Base-by-base conservation (phyloP, 1,140 invertebrate genomes). In the Penaeus japonicus region DNA sequence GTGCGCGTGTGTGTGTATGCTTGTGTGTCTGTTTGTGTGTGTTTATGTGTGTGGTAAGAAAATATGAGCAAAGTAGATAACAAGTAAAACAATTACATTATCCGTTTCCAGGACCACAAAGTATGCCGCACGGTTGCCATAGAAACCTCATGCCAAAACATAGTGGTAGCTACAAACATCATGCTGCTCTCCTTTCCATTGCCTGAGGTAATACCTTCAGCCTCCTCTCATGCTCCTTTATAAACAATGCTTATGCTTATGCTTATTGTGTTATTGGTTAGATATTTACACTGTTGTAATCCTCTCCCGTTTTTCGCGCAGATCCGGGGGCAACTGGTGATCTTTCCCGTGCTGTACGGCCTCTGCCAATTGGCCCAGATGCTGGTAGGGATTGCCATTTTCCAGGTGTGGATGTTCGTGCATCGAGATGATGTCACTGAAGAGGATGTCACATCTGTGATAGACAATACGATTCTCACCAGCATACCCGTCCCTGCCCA, bases 401-500 rank as follows among this genome's bases (percentile, higher is more conserved):
- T 87, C 53, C 85, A 87, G 62, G 24, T 57, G 24, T 87, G 85
- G 85, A 15, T 82, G 55, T 87, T 55, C 18, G 30, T 82, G 10
- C 79, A 87, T 39, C 85, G 85, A 10, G 17, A 87, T 24, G 79
- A 81, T 39, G 62, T 87, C 17, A 82, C 65, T 15, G 79, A 81
- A 30, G 85, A 87, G 53, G 62, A 55, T 4, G 27, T 82, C 39
- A 82, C 35, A 17, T 87, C 79, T 3, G 85, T 82, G 32, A 22
- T 75, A 20, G 85, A 87, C 62, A 82, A 30, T 24, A 70, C 85
- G n/a, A n/a, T 87, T 53, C 79, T 87, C 47, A 82, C 78, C 35
- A 87, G 85, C 59, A 32, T 87, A 27, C 85, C 85, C 22, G 85
- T 87, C 17, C 85, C 85, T 18, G 85, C 85, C 22, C 85, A 87